phyloP scores from a whole-genome alignment of 2,888 invertebrate species.

The Drosophila fungiperda region DNA sequence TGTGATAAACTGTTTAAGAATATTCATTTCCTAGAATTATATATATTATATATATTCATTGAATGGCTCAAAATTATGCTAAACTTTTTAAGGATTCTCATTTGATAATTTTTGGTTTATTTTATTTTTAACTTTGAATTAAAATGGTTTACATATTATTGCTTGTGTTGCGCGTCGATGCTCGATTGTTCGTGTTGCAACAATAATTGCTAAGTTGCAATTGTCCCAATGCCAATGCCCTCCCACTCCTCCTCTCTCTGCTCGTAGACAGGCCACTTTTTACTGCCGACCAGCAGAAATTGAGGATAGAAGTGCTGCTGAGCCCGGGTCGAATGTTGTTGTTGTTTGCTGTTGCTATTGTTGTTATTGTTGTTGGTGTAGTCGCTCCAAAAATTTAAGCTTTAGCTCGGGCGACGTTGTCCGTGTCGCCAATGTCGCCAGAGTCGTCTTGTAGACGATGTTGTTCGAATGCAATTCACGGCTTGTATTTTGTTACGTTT shows the following conservation, averaged over 20 bases:
- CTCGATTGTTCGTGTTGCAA: conserved; percentile 63
- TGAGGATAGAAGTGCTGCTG: conserved; percentile 42
- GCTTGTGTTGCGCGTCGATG: conserved; percentile 32
- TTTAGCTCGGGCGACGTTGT: conserved; percentile 61
- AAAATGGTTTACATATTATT: conserved; percentile 49
- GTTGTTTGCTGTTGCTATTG: conserved; percentile 8
- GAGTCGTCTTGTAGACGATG: conserved; percentile 84
- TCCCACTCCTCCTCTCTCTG: neutral
- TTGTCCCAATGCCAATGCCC: conserved; percentile 21
- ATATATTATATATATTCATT: no score
- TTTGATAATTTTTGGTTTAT: neutral
- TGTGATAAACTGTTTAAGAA: neutral
- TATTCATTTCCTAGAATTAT: neutral
- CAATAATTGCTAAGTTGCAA: conserved; percentile 74
- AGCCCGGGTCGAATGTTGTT: conserved; percentile 16
- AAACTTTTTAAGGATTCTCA: neutral
- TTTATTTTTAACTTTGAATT: neutral
- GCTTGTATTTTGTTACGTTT: conserved; percentile 81
- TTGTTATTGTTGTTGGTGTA: conserved; percentile 5
- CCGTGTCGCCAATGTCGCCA: conserved; percentile 76
- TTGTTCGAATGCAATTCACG: conserved; percentile 85
- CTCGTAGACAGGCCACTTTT: conserved; percentile 34
- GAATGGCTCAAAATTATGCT: neutral
- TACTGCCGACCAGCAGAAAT: conserved; percentile 14
- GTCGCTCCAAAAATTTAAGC: conserved; percentile 64